Evolutionary conservation across 2,113 vertebrate species (phyloP).

Genomic region (Mormyrus iriodes): DNA sequence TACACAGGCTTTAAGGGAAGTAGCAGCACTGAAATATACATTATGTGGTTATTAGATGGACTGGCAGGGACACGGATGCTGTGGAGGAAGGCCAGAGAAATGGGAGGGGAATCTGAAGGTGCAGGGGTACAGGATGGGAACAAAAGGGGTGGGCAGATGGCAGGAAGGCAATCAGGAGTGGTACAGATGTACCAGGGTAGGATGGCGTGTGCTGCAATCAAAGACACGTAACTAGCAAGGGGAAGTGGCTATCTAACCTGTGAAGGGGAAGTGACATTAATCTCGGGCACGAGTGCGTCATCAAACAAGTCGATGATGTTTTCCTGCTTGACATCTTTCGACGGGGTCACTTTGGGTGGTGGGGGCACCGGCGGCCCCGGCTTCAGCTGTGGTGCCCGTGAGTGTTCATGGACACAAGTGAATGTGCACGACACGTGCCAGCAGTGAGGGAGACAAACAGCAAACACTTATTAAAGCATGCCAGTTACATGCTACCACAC

Average conservation of each 20-base stretch:
- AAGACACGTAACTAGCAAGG: constrained; percentile 29
- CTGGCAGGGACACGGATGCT: not conserved
- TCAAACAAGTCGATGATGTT: constrained; percentile 96
- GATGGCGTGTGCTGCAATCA: constrained; percentile 9
- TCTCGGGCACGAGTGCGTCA: constrained; percentile 82
- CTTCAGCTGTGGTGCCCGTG: constrained; percentile 64
- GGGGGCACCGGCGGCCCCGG: constrained; percentile 88
- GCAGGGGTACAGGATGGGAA: not conserved
- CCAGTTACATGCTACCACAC: not conserved
- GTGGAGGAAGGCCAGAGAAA: not conserved
- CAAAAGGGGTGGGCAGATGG: not conserved
- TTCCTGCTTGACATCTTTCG: constrained; percentile 90
- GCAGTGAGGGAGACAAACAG: constrained; percentile 45
- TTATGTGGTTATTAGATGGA: not conserved
- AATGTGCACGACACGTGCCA: not conserved
- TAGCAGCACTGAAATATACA: not conserved
- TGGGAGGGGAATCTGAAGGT: not conserved
- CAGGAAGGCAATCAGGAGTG: not conserved
- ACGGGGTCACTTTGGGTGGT: constrained; percentile 93
- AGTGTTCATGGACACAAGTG: not conserved
- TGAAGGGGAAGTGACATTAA: constrained; percentile 91
- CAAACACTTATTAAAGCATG: constrained; percentile 31
- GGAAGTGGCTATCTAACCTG: constrained; percentile 72
- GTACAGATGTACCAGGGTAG: not conserved
- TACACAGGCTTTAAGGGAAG: not conserved